Percentiles rank a stretch among this genome's conserved stretches.
These are phyloP conservation scores for Neodontobutis hainanensis DNA, from an alignment of 2,113 vertebrate species.

Conservation along the genomic window DNA sequence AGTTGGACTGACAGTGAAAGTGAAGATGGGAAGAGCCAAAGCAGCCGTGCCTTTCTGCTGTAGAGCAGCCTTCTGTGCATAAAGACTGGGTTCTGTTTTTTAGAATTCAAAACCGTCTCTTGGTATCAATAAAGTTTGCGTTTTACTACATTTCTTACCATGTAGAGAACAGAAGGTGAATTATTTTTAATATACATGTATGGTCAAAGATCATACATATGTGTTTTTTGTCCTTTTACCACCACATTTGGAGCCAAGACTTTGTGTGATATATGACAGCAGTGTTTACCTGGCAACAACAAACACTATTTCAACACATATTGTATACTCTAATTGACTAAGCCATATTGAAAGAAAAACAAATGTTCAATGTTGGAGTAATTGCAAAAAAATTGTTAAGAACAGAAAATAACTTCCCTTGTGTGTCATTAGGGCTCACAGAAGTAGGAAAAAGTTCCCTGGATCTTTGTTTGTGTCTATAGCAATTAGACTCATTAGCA, in stretches of 20 bases:
- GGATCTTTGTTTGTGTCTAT: constrained; percentile 30
- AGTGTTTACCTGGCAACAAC: constrained; percentile 36
- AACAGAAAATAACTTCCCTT: not conserved
- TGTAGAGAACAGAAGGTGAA: no score
- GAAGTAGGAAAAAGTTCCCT: constrained; percentile 25
- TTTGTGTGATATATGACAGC: constrained; percentile 16
- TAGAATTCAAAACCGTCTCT: not conserved
- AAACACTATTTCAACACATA: constrained; percentile 50
- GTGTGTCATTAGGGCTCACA: constrained; percentile 5
- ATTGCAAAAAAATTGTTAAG: not conserved
- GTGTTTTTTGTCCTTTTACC: constrained; percentile 20
- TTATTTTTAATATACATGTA: not conserved
- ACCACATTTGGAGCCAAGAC: constrained; percentile 28
- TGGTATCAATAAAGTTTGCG: not conserved
- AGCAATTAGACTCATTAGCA: constrained; percentile 25
- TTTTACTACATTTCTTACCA: not conserved
- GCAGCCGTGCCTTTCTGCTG: not conserved
- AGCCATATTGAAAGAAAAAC: constrained; percentile 1
- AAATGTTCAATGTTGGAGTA: constrained; percentile 9
- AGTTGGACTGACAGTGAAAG: constrained; percentile 21
- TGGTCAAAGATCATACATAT: no score
- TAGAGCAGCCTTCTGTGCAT: not conserved
- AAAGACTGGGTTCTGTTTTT: not conserved
- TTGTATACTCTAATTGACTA: constrained; percentile 37
- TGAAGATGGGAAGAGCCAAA: not conserved